Evolutionary conservation across 2,888 invertebrate genomes (phyloP).

Genomic region (Standfussiana lucernea): DNA sequence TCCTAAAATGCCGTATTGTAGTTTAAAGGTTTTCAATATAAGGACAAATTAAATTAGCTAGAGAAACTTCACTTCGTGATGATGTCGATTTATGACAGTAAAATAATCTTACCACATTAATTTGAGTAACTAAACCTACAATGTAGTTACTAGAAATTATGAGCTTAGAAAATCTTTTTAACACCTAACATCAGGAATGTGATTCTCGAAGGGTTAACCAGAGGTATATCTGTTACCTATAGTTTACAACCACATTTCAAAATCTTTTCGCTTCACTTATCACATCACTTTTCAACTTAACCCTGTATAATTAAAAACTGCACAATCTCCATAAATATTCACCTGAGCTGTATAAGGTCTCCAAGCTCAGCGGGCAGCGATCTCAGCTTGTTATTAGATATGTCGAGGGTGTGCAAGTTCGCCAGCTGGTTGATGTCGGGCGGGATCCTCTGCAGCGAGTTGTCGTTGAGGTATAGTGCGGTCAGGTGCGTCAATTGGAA

Average conservation of each 20-base stretch:
- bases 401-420: slow-evolving; percentile 96
- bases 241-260: background rate
- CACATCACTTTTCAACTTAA: background rate
- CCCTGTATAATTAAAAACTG: background rate
- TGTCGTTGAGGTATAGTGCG: slow-evolving; percentile 98
- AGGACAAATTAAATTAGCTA: background rate
- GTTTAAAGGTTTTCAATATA: background rate
- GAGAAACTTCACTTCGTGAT: background rate
- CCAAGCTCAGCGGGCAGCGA: slow-evolving; percentile 98
- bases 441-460: slow-evolving; percentile 97
- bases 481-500: slow-evolving; percentile 98
- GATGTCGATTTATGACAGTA: background rate
- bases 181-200: background rate
- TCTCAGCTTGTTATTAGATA: slow-evolving; percentile 98
- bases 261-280: background rate
- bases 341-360: slow-evolving; percentile 98
- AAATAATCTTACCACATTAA: background rate
- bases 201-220: background rate
- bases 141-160: background rate
- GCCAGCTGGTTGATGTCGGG: slow-evolving; percentile 96
- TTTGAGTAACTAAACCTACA: background rate
- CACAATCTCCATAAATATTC: slow-evolving; percentile 48
- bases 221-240: background rate
- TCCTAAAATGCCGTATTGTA: background rate
- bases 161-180: background rate